phyloP scores from a whole-genome alignment of 2,888 invertebrate species.

The Netelia melanura region DNA sequence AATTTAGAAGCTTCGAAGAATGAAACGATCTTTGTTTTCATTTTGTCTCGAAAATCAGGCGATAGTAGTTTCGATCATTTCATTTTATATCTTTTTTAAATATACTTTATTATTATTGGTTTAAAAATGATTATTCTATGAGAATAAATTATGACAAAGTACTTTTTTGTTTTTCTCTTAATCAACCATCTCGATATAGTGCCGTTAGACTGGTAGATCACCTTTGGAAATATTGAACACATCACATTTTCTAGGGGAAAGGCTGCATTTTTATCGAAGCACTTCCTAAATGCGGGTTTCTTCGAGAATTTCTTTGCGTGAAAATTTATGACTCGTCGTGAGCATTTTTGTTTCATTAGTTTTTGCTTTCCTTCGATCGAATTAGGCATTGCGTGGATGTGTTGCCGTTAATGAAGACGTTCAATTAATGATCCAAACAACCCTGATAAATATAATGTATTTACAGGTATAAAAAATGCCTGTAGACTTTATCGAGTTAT shows the following conservation, averaged over 20 bases:
- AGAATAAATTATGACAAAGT: slow-evolving; percentile 61
- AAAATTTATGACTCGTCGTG: slow-evolving; percentile 24
- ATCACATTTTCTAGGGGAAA: slow-evolving; percentile 56
- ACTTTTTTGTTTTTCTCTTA: slow-evolving; percentile 35
- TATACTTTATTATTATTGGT: slow-evolving; percentile 18
- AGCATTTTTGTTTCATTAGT: slow-evolving; percentile 2
- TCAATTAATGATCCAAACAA: slow-evolving; percentile 22
- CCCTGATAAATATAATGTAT: slow-evolving; percentile 28
- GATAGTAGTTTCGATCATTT: not conserved
- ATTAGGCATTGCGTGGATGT: slow-evolving; percentile 35
- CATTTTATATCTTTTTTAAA: slow-evolving; percentile 17
- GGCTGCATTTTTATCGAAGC: slow-evolving; percentile 47
- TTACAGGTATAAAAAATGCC: slow-evolving; percentile 67
- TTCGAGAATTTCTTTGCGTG: slow-evolving; percentile 25
- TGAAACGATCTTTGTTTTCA: not conserved
- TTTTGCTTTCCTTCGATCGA: not conserved
- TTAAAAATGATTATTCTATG: slow-evolving; percentile 38
- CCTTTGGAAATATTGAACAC: slow-evolving; percentile 65
- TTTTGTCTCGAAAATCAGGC: not conserved
- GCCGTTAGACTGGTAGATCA: slow-evolving; percentile 64
- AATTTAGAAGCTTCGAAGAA: slow-evolving; percentile 1
- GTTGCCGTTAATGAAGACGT: slow-evolving; percentile 29
- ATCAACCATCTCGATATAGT: slow-evolving; percentile 65
- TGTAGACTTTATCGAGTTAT: slow-evolving; percentile 62
- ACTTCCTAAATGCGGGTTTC: slow-evolving; percentile 56